Percentiles rank a stretch among this genome's conserved stretches.
Conservation (phyloP, 2,113 vertebrate genomes). For the Tetrax tetrax region DNA sequence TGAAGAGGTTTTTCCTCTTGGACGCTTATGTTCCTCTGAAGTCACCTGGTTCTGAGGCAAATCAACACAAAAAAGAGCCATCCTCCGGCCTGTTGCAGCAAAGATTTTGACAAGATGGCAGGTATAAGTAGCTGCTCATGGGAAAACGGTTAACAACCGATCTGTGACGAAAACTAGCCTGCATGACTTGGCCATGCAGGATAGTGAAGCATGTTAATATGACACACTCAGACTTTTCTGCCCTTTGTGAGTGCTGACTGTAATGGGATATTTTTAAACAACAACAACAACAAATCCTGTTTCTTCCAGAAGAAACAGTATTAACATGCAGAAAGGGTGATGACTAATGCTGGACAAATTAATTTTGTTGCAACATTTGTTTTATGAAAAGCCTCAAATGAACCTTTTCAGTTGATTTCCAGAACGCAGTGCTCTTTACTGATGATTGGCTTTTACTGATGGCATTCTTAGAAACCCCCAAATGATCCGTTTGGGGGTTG, state of each 20-base stretch:
- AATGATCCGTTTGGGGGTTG: constrained; percentile 28
- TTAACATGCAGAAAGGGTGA: constrained; percentile 19
- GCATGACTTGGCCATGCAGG: neutral
- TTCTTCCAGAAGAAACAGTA: constrained; percentile 12
- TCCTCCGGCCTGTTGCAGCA: neutral
- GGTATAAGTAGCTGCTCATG: neutral
- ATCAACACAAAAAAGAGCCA: neutral
- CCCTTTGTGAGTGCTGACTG: neutral
- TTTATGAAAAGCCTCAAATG: constrained; percentile 41
- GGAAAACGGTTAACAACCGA: neutral
- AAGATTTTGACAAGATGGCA: neutral
- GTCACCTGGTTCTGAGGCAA: neutral
- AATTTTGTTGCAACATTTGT: constrained; percentile 48
- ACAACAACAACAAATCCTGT: neutral
- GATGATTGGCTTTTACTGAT: constrained; percentile 21
- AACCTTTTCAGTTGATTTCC: constrained; percentile 18
- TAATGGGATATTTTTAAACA: neutral
- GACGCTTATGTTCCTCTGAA: neutral
- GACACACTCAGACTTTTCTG: neutral
- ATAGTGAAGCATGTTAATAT: neutral
- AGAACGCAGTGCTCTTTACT: neutral
- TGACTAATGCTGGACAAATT: constrained; percentile 61
- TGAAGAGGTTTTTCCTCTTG: neutral
- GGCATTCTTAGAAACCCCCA: constrained; percentile 14
- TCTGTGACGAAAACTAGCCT: constrained; percentile 22